These are phyloP conservation scores for Diplosoma virens DNA, from an alignment of 23 tunicate genomes.

Conservation along the genomic window DNA sequence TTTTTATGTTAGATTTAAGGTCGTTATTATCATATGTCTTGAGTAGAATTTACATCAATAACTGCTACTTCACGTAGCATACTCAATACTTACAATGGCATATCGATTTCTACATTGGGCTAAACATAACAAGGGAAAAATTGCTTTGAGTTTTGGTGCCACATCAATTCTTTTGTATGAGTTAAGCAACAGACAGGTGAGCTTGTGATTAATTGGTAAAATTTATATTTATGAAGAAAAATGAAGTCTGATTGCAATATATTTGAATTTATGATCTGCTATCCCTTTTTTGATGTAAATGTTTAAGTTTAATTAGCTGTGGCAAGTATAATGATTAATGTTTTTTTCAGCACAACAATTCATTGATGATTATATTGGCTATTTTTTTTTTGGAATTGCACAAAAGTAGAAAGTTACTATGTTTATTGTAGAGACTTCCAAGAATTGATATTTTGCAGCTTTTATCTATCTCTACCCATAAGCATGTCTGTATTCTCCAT, in stretches of 20 bases:
- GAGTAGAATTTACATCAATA: too few species aligned
- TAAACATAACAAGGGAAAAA: constrained; percentile 27
- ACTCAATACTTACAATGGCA: too few species aligned
- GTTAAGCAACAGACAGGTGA: constrained; percentile 28
- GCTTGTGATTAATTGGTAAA: background rate
- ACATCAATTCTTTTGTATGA: background rate
- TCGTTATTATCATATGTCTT: too few species aligned
- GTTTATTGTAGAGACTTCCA: too few species aligned
- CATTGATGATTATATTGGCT: background rate
- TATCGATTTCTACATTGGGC: constrained; percentile 21
- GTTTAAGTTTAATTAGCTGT: background rate
- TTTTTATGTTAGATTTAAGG: too few species aligned
- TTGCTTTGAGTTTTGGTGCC: constrained; percentile 11
- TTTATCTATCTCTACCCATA: too few species aligned
- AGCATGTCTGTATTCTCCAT: too few species aligned
- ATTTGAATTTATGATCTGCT: background rate
- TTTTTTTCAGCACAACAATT: background rate
- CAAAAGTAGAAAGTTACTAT: too few species aligned
- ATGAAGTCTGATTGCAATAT: background rate
- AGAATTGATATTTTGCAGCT: too few species aligned
- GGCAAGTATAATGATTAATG: background rate
- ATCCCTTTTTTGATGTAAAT: too few species aligned
- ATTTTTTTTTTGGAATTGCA: too few species aligned
- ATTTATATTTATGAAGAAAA: background rate
- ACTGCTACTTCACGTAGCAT: too few species aligned